These are phyloP conservation scores for Parauchenoglanis punctatus DNA, from an alignment of 2,797 vertebrate species.

Conservation along the genomic window DNA sequence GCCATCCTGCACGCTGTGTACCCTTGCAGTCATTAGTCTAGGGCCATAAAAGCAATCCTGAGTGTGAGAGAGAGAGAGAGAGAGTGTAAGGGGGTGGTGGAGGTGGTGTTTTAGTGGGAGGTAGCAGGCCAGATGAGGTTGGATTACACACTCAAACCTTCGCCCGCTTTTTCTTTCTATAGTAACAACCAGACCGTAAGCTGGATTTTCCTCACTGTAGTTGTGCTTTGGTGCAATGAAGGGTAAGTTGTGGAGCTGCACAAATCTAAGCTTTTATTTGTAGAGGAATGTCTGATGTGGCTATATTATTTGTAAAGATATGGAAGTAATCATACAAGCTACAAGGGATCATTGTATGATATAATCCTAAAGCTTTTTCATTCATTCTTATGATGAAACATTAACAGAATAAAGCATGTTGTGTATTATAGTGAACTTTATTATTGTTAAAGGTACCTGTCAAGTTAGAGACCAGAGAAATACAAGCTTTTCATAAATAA, in stretches of 20 bases:
- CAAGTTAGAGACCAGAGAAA: neutral
- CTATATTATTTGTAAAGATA: neutral
- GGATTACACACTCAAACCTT: constrained; percentile 63
- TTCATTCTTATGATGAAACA: neutral
- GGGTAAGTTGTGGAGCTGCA: constrained; percentile 56
- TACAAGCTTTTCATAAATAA: neutral
- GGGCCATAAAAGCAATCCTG: neutral
- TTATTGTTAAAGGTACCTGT: neutral
- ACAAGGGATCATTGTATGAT: neutral
- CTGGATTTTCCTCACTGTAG: neutral
- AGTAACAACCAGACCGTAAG: constrained; percentile 64
- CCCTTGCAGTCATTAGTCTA: neutral
- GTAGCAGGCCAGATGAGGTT: constrained; percentile 54
- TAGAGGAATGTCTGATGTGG: neutral
- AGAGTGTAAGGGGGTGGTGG: neutral
- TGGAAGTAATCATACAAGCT: neutral
- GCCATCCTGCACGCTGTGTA: neutral
- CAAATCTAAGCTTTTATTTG: neutral
- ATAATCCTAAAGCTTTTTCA: neutral
- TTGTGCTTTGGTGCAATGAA: constrained; percentile 59
- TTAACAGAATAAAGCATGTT: neutral
- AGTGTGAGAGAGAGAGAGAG: neutral
- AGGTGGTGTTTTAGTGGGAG: constrained; percentile 57
- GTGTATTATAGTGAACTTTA: neutral
- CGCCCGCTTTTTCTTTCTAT: constrained; percentile 60